A percentile compares a stretch with the other conserved stretches of the same genome.
phyloP scores from a whole-genome alignment of 1,140 invertebrate genomes.

The Tetraneura akinire region DNA sequence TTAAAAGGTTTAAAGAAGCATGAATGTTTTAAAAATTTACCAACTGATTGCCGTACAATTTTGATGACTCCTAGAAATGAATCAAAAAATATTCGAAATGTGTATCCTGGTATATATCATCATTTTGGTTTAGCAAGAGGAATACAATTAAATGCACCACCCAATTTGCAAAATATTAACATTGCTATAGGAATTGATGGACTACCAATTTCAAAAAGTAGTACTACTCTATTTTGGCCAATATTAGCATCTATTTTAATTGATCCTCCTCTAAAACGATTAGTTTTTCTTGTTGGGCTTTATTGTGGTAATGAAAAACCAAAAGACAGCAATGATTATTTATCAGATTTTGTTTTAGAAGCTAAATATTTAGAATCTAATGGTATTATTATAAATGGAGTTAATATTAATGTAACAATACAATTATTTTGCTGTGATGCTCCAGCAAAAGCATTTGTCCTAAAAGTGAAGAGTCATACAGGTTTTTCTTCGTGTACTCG shows the following conservation, averaged over 20 bases:
- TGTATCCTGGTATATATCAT: neutral
- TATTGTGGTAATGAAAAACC: slow-evolving; percentile 53
- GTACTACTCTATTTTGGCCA: neutral
- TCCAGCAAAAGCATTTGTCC: slow-evolving; percentile 46
- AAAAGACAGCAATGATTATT: slow-evolving; percentile 46
- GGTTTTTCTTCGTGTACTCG: slow-evolving; percentile 49
- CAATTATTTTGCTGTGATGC: slow-evolving; percentile 52
- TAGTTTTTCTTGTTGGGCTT: slow-evolving; percentile 50
- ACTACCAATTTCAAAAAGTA: neutral
- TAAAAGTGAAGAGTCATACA: slow-evolving; percentile 48
- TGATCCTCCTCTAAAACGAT: neutral
- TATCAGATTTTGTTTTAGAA: slow-evolving; percentile 54
- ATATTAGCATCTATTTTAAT: slow-evolving; percentile 4
- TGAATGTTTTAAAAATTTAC: neutral
- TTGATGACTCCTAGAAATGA: slow-evolving; percentile 11
- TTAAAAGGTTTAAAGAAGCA: slow-evolving; percentile 10
- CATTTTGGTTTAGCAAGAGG: slow-evolving; percentile 9
- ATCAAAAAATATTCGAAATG: neutral
- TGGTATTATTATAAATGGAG: slow-evolving; percentile 40
- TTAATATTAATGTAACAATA: slow-evolving; percentile 18
- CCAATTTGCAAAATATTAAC: neutral
- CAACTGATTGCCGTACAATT: slow-evolving; percentile 1
- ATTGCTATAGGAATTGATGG: slow-evolving; percentile 19
- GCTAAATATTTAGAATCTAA: slow-evolving; percentile 22
- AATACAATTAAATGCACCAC: neutral